phyloP scores from a whole-genome alignment of 2,888 invertebrate genomes.

The Hipparchia semele region DNA sequence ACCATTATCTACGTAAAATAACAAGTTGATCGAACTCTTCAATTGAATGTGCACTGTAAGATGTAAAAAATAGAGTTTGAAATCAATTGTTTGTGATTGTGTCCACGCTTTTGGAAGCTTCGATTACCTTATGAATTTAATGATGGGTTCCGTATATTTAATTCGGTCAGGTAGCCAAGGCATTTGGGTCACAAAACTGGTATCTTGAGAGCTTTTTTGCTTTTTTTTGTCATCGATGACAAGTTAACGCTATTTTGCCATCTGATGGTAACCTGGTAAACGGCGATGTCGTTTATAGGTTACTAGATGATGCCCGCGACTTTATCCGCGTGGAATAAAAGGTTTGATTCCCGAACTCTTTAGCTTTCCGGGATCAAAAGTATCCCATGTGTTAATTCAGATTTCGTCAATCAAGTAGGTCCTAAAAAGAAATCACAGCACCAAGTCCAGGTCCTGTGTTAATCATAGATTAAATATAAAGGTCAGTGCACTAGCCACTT shows the following conservation, averaged over 20 bases:
- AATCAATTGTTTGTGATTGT: conserved; percentile 54
- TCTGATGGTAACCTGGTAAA: background rate
- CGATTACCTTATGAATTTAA: conserved; percentile 57
- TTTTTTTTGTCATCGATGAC: conserved; percentile 1
- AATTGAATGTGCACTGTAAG: conserved; percentile 66
- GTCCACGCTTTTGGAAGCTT: conserved; percentile 38
- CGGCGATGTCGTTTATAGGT: no score
- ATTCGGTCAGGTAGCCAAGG: conserved; percentile 61
- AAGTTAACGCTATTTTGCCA: background rate
- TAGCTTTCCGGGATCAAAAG: no score
- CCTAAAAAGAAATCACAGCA: no score
- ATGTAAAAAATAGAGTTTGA: conserved; percentile 64
- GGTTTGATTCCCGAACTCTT: no score
- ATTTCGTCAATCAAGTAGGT: no score
- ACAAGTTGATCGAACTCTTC: conserved; percentile 56
- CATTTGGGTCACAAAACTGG: conserved; percentile 32
- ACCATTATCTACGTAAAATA: conserved; percentile 52
- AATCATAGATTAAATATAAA: no score
- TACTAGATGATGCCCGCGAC: no score
- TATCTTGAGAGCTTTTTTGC: background rate
- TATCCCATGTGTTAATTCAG: no score
- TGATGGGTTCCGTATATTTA: conserved; percentile 66
- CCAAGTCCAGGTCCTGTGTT: no score
- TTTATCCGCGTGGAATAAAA: background rate
- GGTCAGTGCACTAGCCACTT: background rate